Evolutionary conservation across 2,888 invertebrate genomes (phyloP), one percentile per base, ranked within the genome.

Genomic region (Pandemis cinnamomeana): DNA sequence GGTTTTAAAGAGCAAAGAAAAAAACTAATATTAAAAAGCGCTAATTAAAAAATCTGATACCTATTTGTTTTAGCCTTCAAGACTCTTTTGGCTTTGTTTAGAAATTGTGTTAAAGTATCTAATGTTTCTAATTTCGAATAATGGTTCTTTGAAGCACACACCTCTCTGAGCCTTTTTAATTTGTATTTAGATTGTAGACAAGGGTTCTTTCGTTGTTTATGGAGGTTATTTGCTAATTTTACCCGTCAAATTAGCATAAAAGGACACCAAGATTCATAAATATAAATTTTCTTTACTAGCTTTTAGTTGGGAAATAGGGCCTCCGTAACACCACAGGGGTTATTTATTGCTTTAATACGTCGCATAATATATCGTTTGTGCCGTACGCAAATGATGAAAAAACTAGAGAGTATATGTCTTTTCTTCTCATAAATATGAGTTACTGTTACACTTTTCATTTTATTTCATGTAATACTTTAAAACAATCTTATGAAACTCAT

Each of bases 341-440:
- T 64, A 73, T 73, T 69, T 73, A 73, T 73, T 69, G 41, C 69
- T 64, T 69, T 64, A 73, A 73, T 69, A 64, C 48, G 58, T 27
- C 41, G 46, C 72, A 72, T 42, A 48, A 68, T 68, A 58, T 72
- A 55, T 63, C 27, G 55, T 58, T 72, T 68, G 64, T 68, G 48
- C 62, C 7, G 8, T n/a, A 66, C 51, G 27, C 46, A 51, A 36
- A 36, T 51, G 46, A n/a, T 15, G n/a, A 20, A 46, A 46, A 44
- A 58, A 58, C 2, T 13, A n/a, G n/a, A 36, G 27, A 36, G n/a
- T n/a, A n/a, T 7, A 6, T n/a, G 13, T 27, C 27, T 11, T 27
- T 27, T 58, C n/a, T 58, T 58, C 27, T 11, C 11, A 5, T 10
- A 11, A 13, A n/a, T 20, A 1, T 1, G 20, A 55, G 27, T 58